A percentile compares a stretch with the other conserved stretches of the same genome.
Evolutionary conservation across 2,113 vertebrate genomes (phyloP).

Genomic region (Thinocorus orbignyianus): DNA sequence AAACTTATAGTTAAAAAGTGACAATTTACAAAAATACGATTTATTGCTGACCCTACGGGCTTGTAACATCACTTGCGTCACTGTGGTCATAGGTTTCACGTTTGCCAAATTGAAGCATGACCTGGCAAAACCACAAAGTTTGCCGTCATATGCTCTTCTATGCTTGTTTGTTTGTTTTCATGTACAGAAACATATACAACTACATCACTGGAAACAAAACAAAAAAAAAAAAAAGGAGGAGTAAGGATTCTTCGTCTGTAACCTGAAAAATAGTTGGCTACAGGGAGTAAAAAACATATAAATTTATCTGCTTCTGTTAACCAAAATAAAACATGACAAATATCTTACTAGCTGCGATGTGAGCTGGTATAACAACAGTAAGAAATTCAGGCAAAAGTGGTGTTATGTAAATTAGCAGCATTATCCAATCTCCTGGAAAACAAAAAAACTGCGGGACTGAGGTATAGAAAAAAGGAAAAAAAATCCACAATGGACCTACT

Average conservation of each 20-base stretch:
- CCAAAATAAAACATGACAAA: constrained; percentile 10
- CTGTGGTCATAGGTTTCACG: not conserved
- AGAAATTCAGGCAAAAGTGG: constrained; percentile 73
- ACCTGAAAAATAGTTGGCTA: constrained; percentile 49
- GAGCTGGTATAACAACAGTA: constrained; percentile 55
- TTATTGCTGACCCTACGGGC: constrained; percentile 65
- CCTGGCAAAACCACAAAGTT: constrained; percentile 69
- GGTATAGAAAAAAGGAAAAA: constrained; percentile 41
- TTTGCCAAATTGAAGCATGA: not conserved
- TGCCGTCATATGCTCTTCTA: constrained; percentile 12
- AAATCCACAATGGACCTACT: constrained; percentile 21
- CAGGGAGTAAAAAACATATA: constrained; percentile 40
- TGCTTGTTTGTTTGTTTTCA: not conserved
- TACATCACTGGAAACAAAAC: not conserved
- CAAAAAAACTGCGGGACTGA: not conserved
- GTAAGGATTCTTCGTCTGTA: not conserved
- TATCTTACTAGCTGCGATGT: not conserved
- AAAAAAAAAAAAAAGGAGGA: not conserved
- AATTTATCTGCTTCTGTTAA: constrained; percentile 20
- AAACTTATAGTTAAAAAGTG: constrained; percentile 63
- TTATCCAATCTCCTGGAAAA: constrained; percentile 52
- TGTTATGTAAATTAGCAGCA: constrained; percentile 68
- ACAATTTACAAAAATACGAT: constrained; percentile 73
- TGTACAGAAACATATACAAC: not conserved
- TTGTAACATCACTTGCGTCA: not conserved